Evolutionary conservation across 2,113 vertebrate species (phyloP), one percentile per base, ranked within the genome.

Genomic region (Morone chrysops): DNA sequence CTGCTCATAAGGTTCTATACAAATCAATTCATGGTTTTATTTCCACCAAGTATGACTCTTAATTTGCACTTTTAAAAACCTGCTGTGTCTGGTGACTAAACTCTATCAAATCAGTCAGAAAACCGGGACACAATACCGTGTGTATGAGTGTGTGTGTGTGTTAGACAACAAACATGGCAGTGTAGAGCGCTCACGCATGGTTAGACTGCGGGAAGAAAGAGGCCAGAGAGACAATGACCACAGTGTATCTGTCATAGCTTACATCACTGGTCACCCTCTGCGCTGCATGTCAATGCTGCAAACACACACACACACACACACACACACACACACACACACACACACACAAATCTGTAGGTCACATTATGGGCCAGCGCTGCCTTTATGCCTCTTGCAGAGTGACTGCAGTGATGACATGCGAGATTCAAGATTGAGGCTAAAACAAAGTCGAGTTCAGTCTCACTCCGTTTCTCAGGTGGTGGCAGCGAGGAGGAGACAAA

Each of bases 201-300:
- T 80, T 85, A 82, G 67, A 76, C 70, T 77, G 84, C 62, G 56
- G 77, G 57, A 74, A 81, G 83, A 87, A 83, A 87, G 83, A 91
- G 80, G 88, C 70, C 91, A 90, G 71, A 82, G 72, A 88, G 84
- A 93, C 91, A 92, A 92, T 89, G 90, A 84, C 84, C 83, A 78
- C 87, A 85, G 83, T 91, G 92, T 92, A 87, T 92, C 86, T 87
- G 83, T 79, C 78, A 86, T 62, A 61, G 84, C 83, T 93, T 92
- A 92, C 92, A 92, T 93, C 92, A 91, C 67, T 36, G 83, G 72
- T 74, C 84, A 75, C 63, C 73, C 80, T 76, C 62, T 76, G 75
- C 1, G 67, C 82, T 82, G 81, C 82, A 79, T 87, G 78, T 85
- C 80, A 87, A 82, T 73, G 63, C 72, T 31, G 12, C 77, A 62